Percentiles rank a stretch among this genome's conserved stretches.
Evolutionary conservation across 2,888 invertebrate genomes (phyloP).

Genomic region (Imbricaverruca yamaguchii): DNA sequence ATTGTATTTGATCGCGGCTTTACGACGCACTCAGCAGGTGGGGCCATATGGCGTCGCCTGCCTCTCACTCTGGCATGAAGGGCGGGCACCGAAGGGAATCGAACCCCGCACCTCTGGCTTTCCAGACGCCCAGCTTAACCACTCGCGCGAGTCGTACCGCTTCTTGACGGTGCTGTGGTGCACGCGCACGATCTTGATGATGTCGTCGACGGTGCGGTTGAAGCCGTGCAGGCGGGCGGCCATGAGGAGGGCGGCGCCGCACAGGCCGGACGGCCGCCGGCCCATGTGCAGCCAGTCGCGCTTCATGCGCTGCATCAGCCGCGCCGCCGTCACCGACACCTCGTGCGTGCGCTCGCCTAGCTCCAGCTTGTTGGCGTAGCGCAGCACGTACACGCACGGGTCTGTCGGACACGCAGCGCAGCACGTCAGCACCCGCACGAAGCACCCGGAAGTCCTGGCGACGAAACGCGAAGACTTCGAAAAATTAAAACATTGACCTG

Average conservation of each 20-base stretch:
- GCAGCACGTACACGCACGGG: constrained; percentile 89
- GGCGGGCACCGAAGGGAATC: no score
- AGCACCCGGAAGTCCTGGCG: no score
- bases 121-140: no score
- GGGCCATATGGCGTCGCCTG: no score
- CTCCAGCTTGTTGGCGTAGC: constrained; percentile 88
- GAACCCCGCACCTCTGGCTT: no score
- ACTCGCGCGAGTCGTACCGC: constrained; percentile 46
- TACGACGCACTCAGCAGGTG: no score
- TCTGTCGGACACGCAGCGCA: constrained; percentile 40
- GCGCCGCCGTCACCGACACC: constrained; percentile 86
- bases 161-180: constrained; percentile 89
- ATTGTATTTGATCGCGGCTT: no score
- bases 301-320: constrained; percentile 95
- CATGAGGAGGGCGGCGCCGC: constrained; percentile 71
- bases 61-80: no score
- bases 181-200: constrained; percentile 90
- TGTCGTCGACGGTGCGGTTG: constrained; percentile 72
- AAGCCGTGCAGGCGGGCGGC: constrained; percentile 81
- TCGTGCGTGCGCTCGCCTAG: constrained; percentile 88
- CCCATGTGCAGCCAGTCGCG: constrained; percentile 95
- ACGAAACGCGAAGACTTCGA: no score
- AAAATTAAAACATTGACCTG: no score
- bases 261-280: constrained; percentile 89
- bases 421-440: no score